Evolutionary conservation across 1,140 invertebrate genomes (phyloP).

Genomic region (Uloborus diversus): DNA sequence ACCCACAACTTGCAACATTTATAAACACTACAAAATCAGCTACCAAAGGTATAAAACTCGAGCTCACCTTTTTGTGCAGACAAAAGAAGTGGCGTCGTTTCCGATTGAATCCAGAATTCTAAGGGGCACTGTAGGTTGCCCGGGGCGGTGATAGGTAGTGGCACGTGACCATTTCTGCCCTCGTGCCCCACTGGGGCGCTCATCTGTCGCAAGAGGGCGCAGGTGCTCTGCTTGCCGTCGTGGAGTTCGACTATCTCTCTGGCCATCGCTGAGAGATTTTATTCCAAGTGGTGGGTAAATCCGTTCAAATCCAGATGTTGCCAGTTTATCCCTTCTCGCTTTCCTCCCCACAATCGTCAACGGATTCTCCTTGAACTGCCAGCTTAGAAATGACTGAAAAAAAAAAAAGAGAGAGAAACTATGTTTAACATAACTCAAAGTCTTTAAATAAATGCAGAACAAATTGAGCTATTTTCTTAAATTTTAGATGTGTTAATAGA

Average conservation of each 20-base stretch:
- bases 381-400: slow-evolving; percentile 36
- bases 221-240: not conserved
- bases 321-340: slow-evolving; percentile 27
- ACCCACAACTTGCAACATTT: too few relatives aligned
- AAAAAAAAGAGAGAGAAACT: slow-evolving; percentile 2
- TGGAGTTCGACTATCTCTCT: slow-evolving; percentile 13
- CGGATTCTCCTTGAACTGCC: slow-evolving; percentile 32
- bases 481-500: too few relatives aligned
- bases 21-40: too few relatives aligned
- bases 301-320: not conserved
- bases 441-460: too few relatives aligned
- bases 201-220: not conserved
- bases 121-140: slow-evolving; percentile 38
- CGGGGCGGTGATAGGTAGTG: slow-evolving; percentile 27
- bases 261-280: slow-evolving; percentile 8
- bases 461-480: too few relatives aligned
- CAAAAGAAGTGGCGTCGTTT: slow-evolving; percentile 18
- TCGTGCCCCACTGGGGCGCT: not conserved
- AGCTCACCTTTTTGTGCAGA: slow-evolving; percentile 25
- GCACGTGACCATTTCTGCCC: not conserved
- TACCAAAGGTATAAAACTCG: too few relatives aligned
- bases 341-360: slow-evolving; percentile 19
- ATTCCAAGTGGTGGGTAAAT: too few relatives aligned
- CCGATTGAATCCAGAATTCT: slow-evolving; percentile 43
- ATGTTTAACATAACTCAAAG: too few relatives aligned